Conservation (phyloP, 2,888 invertebrate genomes). For the Patella depressa region DNA sequence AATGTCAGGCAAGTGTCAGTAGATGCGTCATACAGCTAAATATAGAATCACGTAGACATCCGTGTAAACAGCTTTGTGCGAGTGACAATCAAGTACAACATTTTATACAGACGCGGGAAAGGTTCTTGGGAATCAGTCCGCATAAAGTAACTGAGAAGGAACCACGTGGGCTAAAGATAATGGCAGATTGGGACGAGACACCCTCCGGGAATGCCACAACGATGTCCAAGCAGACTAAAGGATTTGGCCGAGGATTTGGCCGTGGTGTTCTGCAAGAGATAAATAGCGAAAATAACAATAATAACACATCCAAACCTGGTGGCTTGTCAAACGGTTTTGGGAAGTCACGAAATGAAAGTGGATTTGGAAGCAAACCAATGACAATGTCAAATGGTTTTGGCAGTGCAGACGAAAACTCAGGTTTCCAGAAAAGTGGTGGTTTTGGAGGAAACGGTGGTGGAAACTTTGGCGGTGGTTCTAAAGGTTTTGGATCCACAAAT, state of each 20-base stretch:
- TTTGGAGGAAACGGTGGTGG: conserved; percentile 36
- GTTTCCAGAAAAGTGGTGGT: conserved; percentile 21
- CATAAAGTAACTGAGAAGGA: too few species aligned
- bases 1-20: too few species aligned
- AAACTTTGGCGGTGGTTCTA: conserved; percentile 20
- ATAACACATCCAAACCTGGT: conserved; percentile 18
- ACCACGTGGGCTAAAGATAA: background rate
- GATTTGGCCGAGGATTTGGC: conserved; percentile 42
- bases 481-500: conserved; percentile 20
- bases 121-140: too few species aligned
- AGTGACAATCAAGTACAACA: too few species aligned
- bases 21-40: too few species aligned
- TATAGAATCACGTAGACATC: too few species aligned
- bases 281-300: conserved; percentile 24
- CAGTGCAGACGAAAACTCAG: background rate
- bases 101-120: too few species aligned
- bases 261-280: conserved; percentile 44
- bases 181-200: background rate
- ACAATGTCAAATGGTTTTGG: background rate
- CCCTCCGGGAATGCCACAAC: background rate
- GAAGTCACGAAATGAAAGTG: conserved; percentile 15
- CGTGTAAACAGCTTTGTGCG: too few species aligned
- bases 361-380: conserved; percentile 15
- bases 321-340: conserved; percentile 28
- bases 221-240: background rate